These are phyloP conservation scores for Lophotis ruficrista DNA, from an alignment of 2,113 vertebrate species.

Conservation along the genomic window DNA sequence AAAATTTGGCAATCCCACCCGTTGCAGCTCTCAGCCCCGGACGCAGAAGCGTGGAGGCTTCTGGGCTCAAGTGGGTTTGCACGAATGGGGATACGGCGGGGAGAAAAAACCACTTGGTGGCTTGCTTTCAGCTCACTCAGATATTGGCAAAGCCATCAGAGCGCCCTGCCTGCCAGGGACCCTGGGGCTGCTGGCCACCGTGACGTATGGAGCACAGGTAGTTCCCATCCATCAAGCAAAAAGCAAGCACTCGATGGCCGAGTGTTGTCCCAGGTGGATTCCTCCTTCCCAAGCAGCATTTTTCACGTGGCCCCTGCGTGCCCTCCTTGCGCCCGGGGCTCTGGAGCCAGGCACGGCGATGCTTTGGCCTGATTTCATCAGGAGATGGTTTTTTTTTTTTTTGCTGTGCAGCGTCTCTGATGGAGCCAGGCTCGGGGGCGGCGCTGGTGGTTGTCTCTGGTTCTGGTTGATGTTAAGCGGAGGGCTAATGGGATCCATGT, in stretches of 20 bases:
- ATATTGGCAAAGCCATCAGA: neutral
- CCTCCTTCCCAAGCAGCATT: neutral
- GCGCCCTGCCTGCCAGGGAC: neutral
- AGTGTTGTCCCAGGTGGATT: neutral
- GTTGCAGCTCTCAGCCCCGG: neutral
- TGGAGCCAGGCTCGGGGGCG: neutral
- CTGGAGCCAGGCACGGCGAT: neutral
- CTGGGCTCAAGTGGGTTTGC: neutral
- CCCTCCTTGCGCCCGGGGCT: neutral
- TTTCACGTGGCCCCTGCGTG: neutral
- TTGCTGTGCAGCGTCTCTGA: neutral
- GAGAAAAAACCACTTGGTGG: neutral
- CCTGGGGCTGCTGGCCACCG: neutral
- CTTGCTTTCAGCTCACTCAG: neutral
- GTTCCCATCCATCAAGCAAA: neutral
- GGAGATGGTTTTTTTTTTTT: neutral
- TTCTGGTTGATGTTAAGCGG: neutral
- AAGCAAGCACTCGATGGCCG: neutral
- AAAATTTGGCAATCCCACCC: neutral
- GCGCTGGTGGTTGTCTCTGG: neutral
- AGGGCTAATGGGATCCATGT: neutral
- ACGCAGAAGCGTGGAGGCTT: neutral
- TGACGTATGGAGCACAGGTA: neutral
- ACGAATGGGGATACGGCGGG: rapidly evolving
- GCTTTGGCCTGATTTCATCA: neutral